phyloP scores from a whole-genome alignment of 2,888 invertebrate genomes.

The Polydrusus tereticollis region DNA sequence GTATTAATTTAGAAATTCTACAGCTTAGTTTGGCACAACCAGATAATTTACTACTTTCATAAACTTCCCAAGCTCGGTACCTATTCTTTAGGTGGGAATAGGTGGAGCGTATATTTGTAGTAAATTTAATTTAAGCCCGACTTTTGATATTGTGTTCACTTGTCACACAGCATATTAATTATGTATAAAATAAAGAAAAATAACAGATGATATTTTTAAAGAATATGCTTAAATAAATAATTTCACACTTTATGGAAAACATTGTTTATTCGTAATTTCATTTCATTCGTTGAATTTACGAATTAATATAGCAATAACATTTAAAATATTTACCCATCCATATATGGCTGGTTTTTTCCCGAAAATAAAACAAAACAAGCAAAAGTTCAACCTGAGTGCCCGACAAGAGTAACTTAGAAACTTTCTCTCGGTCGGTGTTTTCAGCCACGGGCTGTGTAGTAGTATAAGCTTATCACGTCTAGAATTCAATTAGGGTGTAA shows the following conservation, averaged over 20 bases:
- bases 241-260: no score
- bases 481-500: not conserved
- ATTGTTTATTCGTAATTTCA: no score
- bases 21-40: not conserved
- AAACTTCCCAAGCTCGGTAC: not conserved
- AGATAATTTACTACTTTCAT: not conserved
- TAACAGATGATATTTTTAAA: no score
- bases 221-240: no score
- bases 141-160: not conserved
- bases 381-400: not conserved
- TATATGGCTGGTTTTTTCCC: no score
- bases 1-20: not conserved
- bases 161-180: constrained; percentile 1
- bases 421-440: not conserved
- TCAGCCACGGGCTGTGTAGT: not conserved
- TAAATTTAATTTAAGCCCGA: not conserved
- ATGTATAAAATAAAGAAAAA: no score
- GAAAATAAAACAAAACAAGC: not conserved
- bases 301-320: not conserved
- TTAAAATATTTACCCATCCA: no score
- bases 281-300: not conserved
- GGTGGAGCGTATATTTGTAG: not conserved
- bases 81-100: not conserved
- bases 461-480: not conserved
- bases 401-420: not conserved